These are phyloP conservation scores for Teinopalpus imperialis DNA, from an alignment of 2,888 invertebrate genomes.

Conservation along the genomic window DNA sequence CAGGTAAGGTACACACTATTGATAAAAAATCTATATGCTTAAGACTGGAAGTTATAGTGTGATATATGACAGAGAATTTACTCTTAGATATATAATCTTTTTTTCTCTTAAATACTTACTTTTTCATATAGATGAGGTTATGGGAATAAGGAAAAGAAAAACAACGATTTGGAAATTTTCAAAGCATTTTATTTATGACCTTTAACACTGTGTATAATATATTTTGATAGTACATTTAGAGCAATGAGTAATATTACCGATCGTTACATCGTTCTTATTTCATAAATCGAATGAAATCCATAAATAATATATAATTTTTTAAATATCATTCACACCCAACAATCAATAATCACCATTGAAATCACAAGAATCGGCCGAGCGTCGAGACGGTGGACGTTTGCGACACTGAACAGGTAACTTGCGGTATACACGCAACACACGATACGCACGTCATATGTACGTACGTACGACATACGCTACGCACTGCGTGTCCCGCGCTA, in stretches of 20 bases:
- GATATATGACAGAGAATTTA: no score
- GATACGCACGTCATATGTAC: neutral
- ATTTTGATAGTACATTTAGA: conserved; percentile 83
- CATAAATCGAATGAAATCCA: conserved; percentile 78
- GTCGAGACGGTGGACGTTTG: conserved; percentile 16
- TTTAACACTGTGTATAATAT: conserved; percentile 83
- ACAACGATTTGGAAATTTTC: conserved; percentile 76
- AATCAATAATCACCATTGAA: conserved; percentile 76
- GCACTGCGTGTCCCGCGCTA: conserved; percentile 6
- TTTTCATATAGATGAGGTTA: no score
- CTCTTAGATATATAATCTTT: no score
- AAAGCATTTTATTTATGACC: conserved; percentile 82
- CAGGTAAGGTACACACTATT: no score
- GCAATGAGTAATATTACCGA: conserved; percentile 83
- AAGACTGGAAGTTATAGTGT: no score
- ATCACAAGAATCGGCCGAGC: conserved; percentile 53
- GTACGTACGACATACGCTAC: neutral
- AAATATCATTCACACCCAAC: conserved; percentile 76
- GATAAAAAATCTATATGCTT: no score
- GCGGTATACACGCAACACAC: neutral
- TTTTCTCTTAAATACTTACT: no score
- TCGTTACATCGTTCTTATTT: conserved; percentile 80
- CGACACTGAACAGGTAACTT: neutral
- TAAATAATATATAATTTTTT: conserved; percentile 77
- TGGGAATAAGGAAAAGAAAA: no score